Evolutionary conservation across 2,113 vertebrate genomes (phyloP).

Genomic region (Cebus imitator): DNA sequence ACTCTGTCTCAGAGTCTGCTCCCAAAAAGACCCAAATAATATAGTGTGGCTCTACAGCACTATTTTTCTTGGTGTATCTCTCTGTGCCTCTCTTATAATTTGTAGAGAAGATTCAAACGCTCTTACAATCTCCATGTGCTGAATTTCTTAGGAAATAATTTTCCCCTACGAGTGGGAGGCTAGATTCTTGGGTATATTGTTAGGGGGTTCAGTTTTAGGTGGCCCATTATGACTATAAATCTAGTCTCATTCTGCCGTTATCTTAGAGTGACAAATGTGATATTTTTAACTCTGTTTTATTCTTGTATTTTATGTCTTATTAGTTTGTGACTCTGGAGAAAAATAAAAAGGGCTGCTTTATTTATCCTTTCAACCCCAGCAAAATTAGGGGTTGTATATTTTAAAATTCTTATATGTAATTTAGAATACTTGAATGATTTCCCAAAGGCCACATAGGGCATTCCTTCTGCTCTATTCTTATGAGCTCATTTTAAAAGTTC

Average conservation of each 20-base stretch:
- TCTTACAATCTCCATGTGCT: not conserved
- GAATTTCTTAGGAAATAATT: not conserved
- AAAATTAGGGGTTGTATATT: not conserved
- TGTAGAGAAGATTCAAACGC: not conserved
- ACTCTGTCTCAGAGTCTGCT: not conserved
- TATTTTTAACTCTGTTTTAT: conserved; percentile 21
- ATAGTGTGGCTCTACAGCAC: not conserved
- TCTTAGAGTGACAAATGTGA: not conserved
- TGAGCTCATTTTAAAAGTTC: conserved; percentile 1
- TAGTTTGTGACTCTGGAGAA: not conserved
- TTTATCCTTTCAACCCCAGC: not conserved
- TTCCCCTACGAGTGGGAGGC: not conserved
- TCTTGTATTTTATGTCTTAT: conserved; percentile 4
- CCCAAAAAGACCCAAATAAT: not conserved
- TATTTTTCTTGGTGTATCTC: not conserved
- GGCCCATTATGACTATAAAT: not conserved
- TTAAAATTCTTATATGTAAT: not conserved
- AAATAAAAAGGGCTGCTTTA: conserved; percentile 38
- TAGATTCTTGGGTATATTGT: not conserved
- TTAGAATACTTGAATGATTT: conserved; percentile 41
- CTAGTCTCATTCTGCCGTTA: conserved; percentile 3
- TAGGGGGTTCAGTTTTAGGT: not conserved
- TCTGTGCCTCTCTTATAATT: too few species aligned
- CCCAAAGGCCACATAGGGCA: not conserved
- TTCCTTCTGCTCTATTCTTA: not conserved